A percentile compares a stretch with the other conserved stretches of the same genome.
These are phyloP conservation scores for Apostichopus japonicus DNA, from an alignment of 35 echinoderm and acorn worm species.

Conservation along the genomic window DNA sequence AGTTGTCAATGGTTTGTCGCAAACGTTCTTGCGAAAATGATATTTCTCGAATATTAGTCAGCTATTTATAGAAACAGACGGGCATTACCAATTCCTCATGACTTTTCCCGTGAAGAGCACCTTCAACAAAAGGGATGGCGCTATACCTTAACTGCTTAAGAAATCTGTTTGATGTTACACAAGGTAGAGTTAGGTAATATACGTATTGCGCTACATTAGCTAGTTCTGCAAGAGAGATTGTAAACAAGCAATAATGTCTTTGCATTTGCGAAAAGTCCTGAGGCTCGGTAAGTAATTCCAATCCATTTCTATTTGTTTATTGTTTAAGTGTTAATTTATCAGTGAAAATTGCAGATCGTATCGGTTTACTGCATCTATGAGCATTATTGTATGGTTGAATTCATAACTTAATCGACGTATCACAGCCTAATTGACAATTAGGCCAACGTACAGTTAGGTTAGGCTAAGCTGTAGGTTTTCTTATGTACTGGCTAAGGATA, in stretches of 20 bases:
- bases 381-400: not conserved
- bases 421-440: not conserved
- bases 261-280: conserved; percentile 11
- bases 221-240: conserved; percentile 46
- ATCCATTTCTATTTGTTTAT: not conserved
- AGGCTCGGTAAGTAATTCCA: conserved; percentile 13
- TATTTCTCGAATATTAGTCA: too few relatives aligned
- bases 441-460: not conserved
- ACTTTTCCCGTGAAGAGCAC: not conserved
- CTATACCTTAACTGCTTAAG: not conserved
- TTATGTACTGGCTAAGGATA: too few relatives aligned
- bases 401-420: too few relatives aligned
- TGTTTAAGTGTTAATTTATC: not conserved
- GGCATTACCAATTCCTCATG: too few relatives aligned
- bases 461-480: too few relatives aligned
- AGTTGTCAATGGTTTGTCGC: too few relatives aligned
- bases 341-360: not conserved
- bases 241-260: conserved; percentile 47
- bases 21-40: too few relatives aligned
- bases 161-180: not conserved
- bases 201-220: not conserved
- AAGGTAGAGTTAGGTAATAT: not conserved
- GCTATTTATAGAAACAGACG: too few relatives aligned
- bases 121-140: not conserved
- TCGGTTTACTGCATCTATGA: not conserved